Base-by-base conservation (phyloP, 2,797 vertebrate genomes). In the Tympanoctomys barrerae region DNA sequence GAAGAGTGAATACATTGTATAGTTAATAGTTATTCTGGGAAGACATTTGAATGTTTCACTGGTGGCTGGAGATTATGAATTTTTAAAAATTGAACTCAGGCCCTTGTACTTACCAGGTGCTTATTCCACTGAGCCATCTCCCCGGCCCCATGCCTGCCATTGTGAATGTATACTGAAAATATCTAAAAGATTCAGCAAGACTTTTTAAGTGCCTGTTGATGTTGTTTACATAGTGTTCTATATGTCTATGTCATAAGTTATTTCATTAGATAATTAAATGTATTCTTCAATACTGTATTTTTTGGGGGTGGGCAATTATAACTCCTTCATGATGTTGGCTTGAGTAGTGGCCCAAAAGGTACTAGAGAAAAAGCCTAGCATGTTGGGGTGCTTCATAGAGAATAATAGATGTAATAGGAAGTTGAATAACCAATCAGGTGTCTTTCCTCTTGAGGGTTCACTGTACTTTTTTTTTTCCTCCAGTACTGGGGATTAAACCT, bases 241-340 rank as follows among this genome's bases (percentile, higher is more conserved):
- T 92, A 71, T 91, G 70, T 12, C 61, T 10, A 90, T 31, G 22
- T 33, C 88, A 75, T 59, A 92, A 31, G 90, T 81, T 75, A 82
- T 31, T 87, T 71, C 77, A 77, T 87, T 87, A 86, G 75, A 80
- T 36, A 95, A 89, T 90, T 94, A 95, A 64, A 59, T 77, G 0
- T 71, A 80, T 49, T 86, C 68, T 89, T 89, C 26, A 92, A 87
- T 39, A 86, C 59, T 62, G 5, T 83, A 71, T 64, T 75, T 75
- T 77, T n/a, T 2, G 66, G 33, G 66, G 33, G 64, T 7, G 5
- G 16, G 66, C 33, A 68, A n/a, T 28, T 66, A 52, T 39, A 94
- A 89, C 84, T 75, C 14, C 39, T 64, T 93, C 54, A 86, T 84
- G 81, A 92, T 12, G 16, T n/a, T 87, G 31, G 64, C 77, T 62